These are phyloP conservation scores for Sarcophaga bullata DNA, from an alignment of 1,140 invertebrate species.

Conservation along the genomic window DNA sequence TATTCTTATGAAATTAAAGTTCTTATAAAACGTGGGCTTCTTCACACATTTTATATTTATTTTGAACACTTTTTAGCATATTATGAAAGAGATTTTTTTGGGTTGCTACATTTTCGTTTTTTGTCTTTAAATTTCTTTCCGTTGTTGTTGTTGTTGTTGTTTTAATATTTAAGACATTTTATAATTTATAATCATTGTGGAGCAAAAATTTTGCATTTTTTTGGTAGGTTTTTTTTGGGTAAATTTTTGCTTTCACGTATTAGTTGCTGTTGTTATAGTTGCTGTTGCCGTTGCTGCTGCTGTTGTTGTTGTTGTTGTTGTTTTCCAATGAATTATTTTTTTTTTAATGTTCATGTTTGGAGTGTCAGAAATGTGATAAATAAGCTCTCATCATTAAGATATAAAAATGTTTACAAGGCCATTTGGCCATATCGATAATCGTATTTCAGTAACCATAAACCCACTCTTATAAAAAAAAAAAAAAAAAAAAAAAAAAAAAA, in stretches of 20 bases:
- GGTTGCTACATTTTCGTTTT: neutral
- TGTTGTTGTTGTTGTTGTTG: neutral
- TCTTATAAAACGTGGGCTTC: slow-evolving; percentile 18
- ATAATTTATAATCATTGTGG: slow-evolving; percentile 28
- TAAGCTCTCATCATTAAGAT: slow-evolving; percentile 39
- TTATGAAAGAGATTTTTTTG: neutral
- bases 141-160: neutral
- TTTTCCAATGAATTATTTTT: neutral
- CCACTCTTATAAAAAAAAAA: neutral
- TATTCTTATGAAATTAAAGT: slow-evolving; percentile 25
- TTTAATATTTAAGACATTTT: slow-evolving; percentile 34
- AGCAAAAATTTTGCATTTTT: neutral
- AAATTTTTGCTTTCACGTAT: too few species aligned
- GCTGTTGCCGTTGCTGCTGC: neutral
- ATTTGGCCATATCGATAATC: neutral
- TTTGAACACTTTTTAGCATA: neutral
- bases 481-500: neutral
- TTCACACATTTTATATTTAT: neutral
- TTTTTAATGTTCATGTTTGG: slow-evolving; percentile 27
- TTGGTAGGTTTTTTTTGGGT: neutral
- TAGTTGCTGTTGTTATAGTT: too few species aligned
- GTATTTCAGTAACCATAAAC: too few species aligned
- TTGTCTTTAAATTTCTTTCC: neutral
- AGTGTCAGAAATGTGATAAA: slow-evolving; percentile 38
- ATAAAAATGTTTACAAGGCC: slow-evolving; percentile 7